These are phyloP conservation scores for Halictus rubicundus DNA, from an alignment of 1,140 invertebrate species.

Conservation along the genomic window DNA sequence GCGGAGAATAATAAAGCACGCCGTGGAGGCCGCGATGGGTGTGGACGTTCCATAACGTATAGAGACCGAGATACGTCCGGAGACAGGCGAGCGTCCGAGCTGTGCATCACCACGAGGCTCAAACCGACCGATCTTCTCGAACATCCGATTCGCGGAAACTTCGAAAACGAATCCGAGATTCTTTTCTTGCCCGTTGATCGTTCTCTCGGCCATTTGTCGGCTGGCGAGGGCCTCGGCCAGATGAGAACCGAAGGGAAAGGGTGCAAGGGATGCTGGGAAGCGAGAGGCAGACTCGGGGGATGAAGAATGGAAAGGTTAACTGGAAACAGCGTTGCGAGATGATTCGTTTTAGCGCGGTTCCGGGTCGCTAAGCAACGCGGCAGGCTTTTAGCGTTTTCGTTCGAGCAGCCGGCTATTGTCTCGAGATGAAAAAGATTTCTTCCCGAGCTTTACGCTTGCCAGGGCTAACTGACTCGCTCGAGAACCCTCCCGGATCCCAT, in stretches of 20 bases:
- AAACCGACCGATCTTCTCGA: too few species aligned
- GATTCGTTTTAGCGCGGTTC: conserved; percentile 20
- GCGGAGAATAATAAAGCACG: conserved; percentile 20
- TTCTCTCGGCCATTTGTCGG: not conserved
- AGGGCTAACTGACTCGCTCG: not conserved
- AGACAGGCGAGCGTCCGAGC: too few species aligned
- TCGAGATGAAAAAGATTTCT: conserved; percentile 28
- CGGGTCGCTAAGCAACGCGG: conserved; percentile 63
- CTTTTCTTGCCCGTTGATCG: not conserved
- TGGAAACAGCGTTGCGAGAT: not conserved
- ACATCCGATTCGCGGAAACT: not conserved
- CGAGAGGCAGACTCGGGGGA: not conserved
- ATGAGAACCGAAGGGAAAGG: not conserved
- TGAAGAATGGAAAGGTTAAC: conserved; percentile 12
- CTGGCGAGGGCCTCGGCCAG: too few species aligned
- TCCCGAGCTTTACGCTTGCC: not conserved
- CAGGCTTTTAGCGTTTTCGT: conserved; percentile 48
- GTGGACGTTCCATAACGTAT: conserved; percentile 34
- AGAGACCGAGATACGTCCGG: conserved; percentile 8
- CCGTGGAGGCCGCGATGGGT: conserved; percentile 26
- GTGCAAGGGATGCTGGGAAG: not conserved
- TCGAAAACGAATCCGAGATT: not conserved
- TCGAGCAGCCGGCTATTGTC: conserved; percentile 27
- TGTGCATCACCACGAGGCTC: not conserved
- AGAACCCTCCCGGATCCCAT: too few species aligned